Base-by-base conservation (phyloP, 1,140 invertebrate species). In the Andrena cerasifolii region DNA sequence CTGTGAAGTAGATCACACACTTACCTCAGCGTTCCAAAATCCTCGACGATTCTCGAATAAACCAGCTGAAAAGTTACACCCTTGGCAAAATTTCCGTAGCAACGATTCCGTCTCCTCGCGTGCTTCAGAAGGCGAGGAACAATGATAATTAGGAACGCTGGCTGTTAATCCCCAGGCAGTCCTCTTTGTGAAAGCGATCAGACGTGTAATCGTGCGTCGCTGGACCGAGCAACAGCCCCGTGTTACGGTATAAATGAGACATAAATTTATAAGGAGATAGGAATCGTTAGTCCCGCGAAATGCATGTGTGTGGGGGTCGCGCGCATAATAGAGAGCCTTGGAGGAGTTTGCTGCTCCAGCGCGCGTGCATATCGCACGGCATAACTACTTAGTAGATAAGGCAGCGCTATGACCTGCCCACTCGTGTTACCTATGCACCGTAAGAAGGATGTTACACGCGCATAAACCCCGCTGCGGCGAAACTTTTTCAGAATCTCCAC, bases 361-460 rank as follows among this genome's bases (percentile, higher is more conserved):
- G 68, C 58, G 76, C n/a, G n/a, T 47, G 71, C 70, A 59, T 67
- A 56, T 79, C 77, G 54, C 45, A 6, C 14, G 24, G 43, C 43
- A 16, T 51, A 67, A 79, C 71, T 73, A 75, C 77, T 67, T 47
- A 28, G 77, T 21, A 79, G 77, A 75, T 75, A 74, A 73, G 70
- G 59, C n/a, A 24, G 21, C 14, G 70, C 49, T 0, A 3, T 5
- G 36, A 16, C 26, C n/a, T n/a, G 24, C 14, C 36, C 21, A 21
- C 43, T 40, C 5, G 45, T 33, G 6, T 59, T 58, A 56, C 28
- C 7, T 28, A 28, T 51, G 71, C 71, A 36, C 33, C 33, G 5
- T 45, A 28, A 24, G 45, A n/a, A 51, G 21, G 21, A 58, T 21
- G 21, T 63, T 54, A 40, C 49, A 16, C 10, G 33, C 59, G 10